These are phyloP conservation scores for Myotis findleyi DNA, from an alignment of 2,797 vertebrate species.

Conservation along the genomic window DNA sequence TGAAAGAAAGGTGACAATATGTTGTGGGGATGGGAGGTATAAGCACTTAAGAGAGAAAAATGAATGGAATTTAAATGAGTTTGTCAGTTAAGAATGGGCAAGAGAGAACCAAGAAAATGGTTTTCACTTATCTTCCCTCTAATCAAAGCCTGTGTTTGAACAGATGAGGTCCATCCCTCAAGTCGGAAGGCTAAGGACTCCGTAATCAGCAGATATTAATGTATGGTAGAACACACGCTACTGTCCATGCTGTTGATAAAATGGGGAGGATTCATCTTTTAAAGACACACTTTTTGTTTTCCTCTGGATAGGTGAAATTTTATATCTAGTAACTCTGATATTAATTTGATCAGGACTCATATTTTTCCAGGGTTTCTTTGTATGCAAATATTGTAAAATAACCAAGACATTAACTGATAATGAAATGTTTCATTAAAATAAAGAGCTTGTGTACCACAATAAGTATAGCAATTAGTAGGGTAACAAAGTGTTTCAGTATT, in stretches of 20 bases:
- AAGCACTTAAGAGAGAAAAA: conserved; percentile 31
- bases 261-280: conserved; percentile 40
- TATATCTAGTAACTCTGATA: neutral
- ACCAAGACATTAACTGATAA: neutral
- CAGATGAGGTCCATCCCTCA: conserved; percentile 42
- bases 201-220: conserved; percentile 61
- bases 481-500: neutral
- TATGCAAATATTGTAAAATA: neutral
- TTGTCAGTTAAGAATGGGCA: neutral
- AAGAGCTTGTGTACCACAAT: neutral
- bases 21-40: neutral
- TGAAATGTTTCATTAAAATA: conserved; percentile 43
- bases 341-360: neutral
- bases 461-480: neutral
- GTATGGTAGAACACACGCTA: neutral
- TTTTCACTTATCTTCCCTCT: conserved; percentile 72
- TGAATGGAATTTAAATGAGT: conserved; percentile 65
- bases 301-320: neutral
- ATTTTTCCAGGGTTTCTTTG: neutral
- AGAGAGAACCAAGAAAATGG: conserved; percentile 57
- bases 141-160: conserved; percentile 58
- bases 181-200: neutral
- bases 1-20: neutral
- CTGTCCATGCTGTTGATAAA: neutral
- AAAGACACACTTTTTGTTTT: conserved; percentile 5